Base-by-base conservation (phyloP, 1,140 invertebrate species). In the Sinella curviseta region DNA sequence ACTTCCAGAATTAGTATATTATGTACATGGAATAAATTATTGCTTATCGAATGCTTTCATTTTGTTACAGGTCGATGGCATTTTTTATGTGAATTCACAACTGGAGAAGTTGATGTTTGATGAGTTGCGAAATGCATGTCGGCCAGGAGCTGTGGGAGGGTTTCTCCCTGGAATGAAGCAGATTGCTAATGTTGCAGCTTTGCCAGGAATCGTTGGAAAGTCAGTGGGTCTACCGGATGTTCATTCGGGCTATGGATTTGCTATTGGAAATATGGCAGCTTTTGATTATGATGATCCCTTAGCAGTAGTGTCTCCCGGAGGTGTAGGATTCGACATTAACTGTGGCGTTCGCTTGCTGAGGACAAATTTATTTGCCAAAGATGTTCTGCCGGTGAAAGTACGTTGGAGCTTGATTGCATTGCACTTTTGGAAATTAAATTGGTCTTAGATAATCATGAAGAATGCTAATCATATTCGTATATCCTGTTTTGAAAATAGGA, bases 161-260 rank as follows among this genome's bases (percentile, higher is more conserved):
- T 99, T 99, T 88, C 89, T 99, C 76, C 98, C 98, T 0, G 98
- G 97, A 31, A 95, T 99, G 80, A 99, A 99, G 89, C 98, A 99
- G 89, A 99, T 99, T 84, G 98, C 96, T 0, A 99, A 99, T 91
- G 98, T 99, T 65, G 98, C 98, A 70, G 96, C 98, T 4, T 88
- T 99, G 48, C 98, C 98, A 70, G 98, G 97, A 1, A 99, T 99
- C 84, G 97, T 99, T 73, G 95, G 95, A 60, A 87, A 86, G 80
- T 95, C 93, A 8, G 90, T 92, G 84, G 98, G 98, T 34, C 88
- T 99, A 20, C 98, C 98, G 16, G 98, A 99, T 90, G 92, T 99
- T 48, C 98, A 99, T 89, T 98, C 97, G 30, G 98, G 98, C 54
- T 99, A 99, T 91, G 98, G 98, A 54, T 99, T 99, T 92, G 98